A percentile compares a stretch with the other conserved stretches of the same genome.
phyloP scores from a whole-genome alignment of 1,140 invertebrate genomes.

The Ridgeia piscesae region DNA sequence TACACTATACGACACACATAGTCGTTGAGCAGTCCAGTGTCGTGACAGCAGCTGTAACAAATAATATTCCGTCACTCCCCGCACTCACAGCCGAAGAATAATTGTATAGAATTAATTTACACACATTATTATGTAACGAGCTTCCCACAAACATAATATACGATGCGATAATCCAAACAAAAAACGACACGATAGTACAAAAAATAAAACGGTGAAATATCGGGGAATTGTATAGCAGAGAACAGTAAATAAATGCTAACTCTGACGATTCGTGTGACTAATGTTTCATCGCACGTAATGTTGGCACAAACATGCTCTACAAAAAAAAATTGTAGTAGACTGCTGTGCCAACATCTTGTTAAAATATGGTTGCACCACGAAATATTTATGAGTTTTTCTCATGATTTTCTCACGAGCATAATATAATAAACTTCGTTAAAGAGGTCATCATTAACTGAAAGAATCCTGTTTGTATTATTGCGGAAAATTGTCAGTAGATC shows the following conservation, averaged over 20 bases:
- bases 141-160: not conserved
- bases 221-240: not conserved
- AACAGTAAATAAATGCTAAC: not conserved
- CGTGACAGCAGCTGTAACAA: not conserved
- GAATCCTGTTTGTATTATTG: not conserved
- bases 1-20: not conserved
- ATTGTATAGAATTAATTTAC: not conserved
- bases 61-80: too few species aligned
- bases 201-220: not conserved
- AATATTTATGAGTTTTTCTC: not conserved
- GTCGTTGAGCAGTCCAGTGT: not conserved
- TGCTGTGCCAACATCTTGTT: not conserved
- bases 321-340: not conserved
- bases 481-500: not conserved
- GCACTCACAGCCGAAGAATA: not conserved
- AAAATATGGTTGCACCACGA: not conserved
- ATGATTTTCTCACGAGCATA: too few species aligned
- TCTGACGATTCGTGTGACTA: not conserved
- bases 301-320: not conserved
- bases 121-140: not conserved
- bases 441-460: not conserved
- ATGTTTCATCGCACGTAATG: not conserved
- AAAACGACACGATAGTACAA: not conserved
- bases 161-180: not conserved
- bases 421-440: not conserved